phyloP scores from a whole-genome alignment of 2,888 invertebrate genomes.

The Physocephala rufipes region DNA sequence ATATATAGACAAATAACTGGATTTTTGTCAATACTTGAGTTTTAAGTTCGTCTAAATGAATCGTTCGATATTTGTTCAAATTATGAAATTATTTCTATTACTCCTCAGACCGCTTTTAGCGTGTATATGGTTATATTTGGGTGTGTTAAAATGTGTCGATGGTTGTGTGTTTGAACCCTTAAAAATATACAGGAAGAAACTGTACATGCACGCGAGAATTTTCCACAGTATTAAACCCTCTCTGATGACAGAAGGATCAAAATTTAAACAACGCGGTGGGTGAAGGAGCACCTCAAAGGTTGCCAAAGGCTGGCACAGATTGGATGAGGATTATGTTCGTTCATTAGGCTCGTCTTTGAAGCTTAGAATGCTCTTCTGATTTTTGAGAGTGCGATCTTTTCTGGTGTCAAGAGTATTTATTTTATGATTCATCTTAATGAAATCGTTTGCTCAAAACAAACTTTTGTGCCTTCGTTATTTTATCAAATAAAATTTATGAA shows the following conservation, averaged over 20 bases:
- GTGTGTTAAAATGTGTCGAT: too few relatives aligned
- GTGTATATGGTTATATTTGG: background rate
- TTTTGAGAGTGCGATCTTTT: background rate
- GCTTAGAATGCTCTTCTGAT: background rate
- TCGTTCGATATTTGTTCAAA: too few relatives aligned
- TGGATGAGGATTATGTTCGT: slow-evolving; percentile 28
- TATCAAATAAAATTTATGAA: background rate
- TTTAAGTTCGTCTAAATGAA: too few relatives aligned
- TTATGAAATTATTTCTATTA: too few relatives aligned
- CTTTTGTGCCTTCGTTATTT: background rate
- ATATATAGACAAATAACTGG: too few relatives aligned
- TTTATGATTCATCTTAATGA: too few relatives aligned
- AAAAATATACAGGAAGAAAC: background rate
- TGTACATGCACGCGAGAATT: background rate
- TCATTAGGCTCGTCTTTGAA: slow-evolving; percentile 27
- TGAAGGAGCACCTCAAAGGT: background rate
- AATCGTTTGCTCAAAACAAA: background rate
- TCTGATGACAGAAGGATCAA: background rate
- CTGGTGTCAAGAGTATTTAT: too few relatives aligned
- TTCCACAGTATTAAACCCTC: slow-evolving; percentile 8
- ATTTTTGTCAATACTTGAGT: too few relatives aligned
- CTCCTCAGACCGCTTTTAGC: too few relatives aligned
- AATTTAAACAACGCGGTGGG: background rate
- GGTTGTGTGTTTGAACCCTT: background rate
- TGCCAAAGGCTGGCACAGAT: too few relatives aligned